These are phyloP conservation scores for Lasaia peninsularis DNA, from an alignment of 1,140 invertebrate species.

Conservation along the genomic window DNA sequence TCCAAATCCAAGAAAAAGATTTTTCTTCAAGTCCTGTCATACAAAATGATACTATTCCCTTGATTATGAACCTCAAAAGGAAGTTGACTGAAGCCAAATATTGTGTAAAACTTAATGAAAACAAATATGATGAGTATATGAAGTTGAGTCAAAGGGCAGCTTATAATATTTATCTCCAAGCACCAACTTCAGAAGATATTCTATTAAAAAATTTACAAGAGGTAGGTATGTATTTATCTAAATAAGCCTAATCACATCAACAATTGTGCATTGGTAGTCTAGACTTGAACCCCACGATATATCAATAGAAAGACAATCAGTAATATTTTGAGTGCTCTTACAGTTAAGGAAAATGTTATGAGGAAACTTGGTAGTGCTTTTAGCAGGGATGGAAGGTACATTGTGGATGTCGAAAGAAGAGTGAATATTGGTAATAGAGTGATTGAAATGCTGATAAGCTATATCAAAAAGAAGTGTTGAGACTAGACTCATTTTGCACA, in stretches of 20 bases:
- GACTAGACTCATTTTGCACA: too few relatives aligned
- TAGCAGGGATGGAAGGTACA: too few relatives aligned
- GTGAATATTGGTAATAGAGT: too few relatives aligned
- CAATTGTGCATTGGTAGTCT: too few relatives aligned
- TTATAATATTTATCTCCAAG: slow-evolving; percentile 37
- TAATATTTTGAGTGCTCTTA: too few relatives aligned
- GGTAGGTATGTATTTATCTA: slow-evolving; percentile 30
- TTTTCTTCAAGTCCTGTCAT: slow-evolving; percentile 9
- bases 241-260: not conserved
- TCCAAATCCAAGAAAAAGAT: slow-evolving; percentile 31
- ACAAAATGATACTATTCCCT: slow-evolving; percentile 31
- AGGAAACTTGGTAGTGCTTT: too few relatives aligned
- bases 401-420: too few relatives aligned
- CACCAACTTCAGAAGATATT: slow-evolving; percentile 33
- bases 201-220: slow-evolving; percentile 29
- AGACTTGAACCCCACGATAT: too few relatives aligned
- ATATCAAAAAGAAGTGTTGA: too few relatives aligned
- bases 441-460: too few relatives aligned
- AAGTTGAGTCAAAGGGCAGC: slow-evolving; percentile 44
- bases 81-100: slow-evolving; percentile 53
- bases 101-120: slow-evolving; percentile 46
- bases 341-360: too few relatives aligned
- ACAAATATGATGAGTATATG: slow-evolving; percentile 36
- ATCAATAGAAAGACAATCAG: too few relatives aligned
- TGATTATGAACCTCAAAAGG: slow-evolving; percentile 35